Evolutionary conservation across 1,140 invertebrate genomes (phyloP), one percentile per base, ranked within the genome.

Genomic region (Brachionus calyciflorus): DNA sequence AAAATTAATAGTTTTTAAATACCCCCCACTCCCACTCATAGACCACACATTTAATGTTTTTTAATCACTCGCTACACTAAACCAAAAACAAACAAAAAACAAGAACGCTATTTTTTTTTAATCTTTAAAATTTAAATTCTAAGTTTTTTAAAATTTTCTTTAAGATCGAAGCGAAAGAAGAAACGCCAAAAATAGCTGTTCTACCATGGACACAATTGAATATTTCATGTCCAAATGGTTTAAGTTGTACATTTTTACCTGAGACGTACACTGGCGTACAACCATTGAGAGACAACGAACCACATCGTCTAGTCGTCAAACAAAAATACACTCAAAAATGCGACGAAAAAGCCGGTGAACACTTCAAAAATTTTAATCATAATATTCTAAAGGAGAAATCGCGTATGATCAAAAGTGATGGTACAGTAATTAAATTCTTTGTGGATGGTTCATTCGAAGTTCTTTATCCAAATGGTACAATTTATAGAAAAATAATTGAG

Each of bases 211-310:
- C 82, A 65, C 81, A 83, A 68, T 75, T 85, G n/a, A 82, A 79
- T 79, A 77, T 85, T 19, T 81, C 83, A 5, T 82, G 81, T 78
- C 84, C 84, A 19, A 83, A 84, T 79, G 84, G 84, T 49, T 82
- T 85, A 14, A 79, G 78, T 70, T 80, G 84, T 12, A 80, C 79
- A 41, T 85, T 83, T 77, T 70, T 81, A 17, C 79, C 83, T 44
- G 81, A 84, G 78, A 82, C 81, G 37, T 79, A 79, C 55, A 48
- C 80, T 69, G 83, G 83, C 82, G 80, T 83, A 44, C 77, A 65
- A 17, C 81, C 82, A n/a, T 49, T 78, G 9, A 65, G 79, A 49
- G 78, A 79, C 7, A 80, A 83, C 76, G 81, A 83, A 26, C 78
- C 80, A 12, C 55, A 60, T n/a, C 77, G 79, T 9, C 77, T 85